phyloP scores from a whole-genome alignment of 37 sponge, comb jelly and placozoan genomes.

The Cliona cf. orientalis region DNA sequence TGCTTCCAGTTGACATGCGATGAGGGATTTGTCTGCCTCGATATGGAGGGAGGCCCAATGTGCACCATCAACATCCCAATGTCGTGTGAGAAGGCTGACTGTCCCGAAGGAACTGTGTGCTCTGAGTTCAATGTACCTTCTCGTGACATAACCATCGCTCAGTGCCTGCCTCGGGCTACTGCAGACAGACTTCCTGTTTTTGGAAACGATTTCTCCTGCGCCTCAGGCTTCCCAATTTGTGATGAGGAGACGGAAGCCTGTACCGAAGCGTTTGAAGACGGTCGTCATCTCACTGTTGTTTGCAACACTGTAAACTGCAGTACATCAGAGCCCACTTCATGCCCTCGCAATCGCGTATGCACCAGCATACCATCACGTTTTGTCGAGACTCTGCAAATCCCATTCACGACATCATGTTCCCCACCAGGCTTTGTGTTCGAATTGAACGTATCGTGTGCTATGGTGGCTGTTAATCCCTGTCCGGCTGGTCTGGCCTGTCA shows the following conservation, averaged over 20 bases:
- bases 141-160: not conserved
- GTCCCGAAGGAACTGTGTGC: not conserved
- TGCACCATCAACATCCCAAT: not conserved
- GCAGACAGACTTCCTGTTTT: not conserved
- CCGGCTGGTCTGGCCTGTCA: not conserved
- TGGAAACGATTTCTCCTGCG: not conserved
- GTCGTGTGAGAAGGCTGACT: not conserved
- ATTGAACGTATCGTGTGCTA: not conserved
- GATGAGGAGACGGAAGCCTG: not conserved
- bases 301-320: not conserved
- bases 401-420: conserved; percentile 1
- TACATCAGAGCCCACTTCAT: not conserved
- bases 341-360: not conserved
- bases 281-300: not conserved
- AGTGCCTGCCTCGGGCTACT: not conserved
- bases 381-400: not conserved
- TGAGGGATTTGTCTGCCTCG: not conserved
- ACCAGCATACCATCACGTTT: not conserved
- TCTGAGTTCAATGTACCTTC: not conserved
- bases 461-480: not conserved
- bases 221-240: not conserved
- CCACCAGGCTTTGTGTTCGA: not conserved
- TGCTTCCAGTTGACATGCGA: not conserved
- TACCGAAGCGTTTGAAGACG: not conserved
- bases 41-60: not conserved